A percentile compares a stretch with the other conserved stretches of the same genome.
Conservation (phyloP, 2,797 vertebrate species). For the Mormyrops boulengeri region DNA sequence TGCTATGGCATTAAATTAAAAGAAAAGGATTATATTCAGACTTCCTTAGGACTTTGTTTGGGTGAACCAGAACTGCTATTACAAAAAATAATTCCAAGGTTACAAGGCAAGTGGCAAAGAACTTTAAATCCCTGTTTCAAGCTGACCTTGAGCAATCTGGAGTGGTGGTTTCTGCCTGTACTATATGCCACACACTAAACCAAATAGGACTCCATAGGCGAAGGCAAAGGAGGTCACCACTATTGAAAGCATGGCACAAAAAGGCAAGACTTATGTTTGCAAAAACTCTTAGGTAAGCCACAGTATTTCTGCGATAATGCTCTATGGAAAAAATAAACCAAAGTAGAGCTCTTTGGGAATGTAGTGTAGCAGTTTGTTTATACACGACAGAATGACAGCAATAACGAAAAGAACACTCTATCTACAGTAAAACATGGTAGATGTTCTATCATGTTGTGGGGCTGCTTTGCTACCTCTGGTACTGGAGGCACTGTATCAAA, state of each 20-base stretch:
- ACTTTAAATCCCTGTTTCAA: not conserved
- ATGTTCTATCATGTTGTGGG: not conserved
- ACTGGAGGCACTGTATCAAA: not conserved
- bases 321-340: not conserved
- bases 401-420: not conserved
- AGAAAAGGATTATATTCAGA: no score
- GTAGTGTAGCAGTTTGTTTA: not conserved
- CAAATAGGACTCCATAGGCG: not conserved
- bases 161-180: not conserved
- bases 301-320: not conserved
- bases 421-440: not conserved
- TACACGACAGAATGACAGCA: not conserved
- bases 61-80: not conserved
- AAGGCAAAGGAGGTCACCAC: not conserved
- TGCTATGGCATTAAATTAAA: no score
- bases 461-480: not conserved
- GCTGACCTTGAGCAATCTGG: not conserved
- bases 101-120: not conserved
- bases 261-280: not conserved
- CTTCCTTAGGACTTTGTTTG: not conserved
- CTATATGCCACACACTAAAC: not conserved
- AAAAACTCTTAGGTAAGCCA: not conserved
- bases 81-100: not conserved
- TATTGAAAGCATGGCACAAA: not conserved
- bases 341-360: not conserved